Evolutionary conservation across 2,113 vertebrate genomes (phyloP).

Genomic region (Clupea harengus): DNA sequence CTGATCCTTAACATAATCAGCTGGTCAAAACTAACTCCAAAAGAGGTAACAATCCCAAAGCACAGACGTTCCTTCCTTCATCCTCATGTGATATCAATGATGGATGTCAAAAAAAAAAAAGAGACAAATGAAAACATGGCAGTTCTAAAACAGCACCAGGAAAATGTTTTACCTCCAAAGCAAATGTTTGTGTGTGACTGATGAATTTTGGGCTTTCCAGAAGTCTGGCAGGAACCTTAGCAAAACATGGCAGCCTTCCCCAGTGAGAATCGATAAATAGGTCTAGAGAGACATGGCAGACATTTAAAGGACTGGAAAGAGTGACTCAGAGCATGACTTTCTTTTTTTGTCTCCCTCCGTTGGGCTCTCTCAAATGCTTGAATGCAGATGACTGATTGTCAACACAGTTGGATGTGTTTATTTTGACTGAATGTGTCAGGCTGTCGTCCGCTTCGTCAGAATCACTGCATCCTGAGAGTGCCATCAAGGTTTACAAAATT

Average conservation of each 20-base stretch:
- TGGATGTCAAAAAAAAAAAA: neutral
- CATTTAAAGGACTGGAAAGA: slow-evolving; percentile 37
- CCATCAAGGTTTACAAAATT: neutral
- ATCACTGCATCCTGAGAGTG: neutral
- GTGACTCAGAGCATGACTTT: slow-evolving; percentile 28
- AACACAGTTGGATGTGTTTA: neutral
- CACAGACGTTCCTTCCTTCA: neutral
- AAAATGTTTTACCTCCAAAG: neutral
- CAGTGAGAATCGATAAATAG: neutral
- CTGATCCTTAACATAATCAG: neutral
- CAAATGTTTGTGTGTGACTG: neutral
- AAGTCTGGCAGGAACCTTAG: neutral
- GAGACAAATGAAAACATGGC: neutral
- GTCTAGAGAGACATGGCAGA: neutral
- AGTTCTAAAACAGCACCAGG: neutral
- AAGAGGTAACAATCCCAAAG: neutral
- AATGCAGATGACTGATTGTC: neutral
- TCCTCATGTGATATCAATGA: neutral
- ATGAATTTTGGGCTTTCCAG: neutral
- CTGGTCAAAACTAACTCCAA: neutral
- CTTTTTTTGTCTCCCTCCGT: neutral
- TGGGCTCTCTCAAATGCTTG: neutral
- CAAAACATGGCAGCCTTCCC: neutral
- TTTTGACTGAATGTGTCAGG: neutral
- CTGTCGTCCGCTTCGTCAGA: neutral